Evolutionary conservation across 2,888 invertebrate species (phyloP).

Genomic region (Zaprionus bogoriensis): DNA sequence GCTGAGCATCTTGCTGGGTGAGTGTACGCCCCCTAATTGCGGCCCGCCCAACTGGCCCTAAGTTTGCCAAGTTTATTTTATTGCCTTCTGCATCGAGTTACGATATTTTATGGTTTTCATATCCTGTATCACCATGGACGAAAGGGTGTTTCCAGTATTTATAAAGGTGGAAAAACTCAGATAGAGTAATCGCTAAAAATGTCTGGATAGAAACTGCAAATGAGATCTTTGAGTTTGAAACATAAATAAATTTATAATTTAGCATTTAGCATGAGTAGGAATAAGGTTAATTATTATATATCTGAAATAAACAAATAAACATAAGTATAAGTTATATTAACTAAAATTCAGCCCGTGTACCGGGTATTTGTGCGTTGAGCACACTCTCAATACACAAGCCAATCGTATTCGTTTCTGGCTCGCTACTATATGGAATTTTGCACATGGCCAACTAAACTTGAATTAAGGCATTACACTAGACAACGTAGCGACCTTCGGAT

Average conservation of each 20-base stretch:
- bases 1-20: conserved; percentile 71
- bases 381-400: too few relatives aligned
- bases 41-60: neutral
- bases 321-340: too few relatives aligned
- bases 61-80: conserved; percentile 47
- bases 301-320: too few relatives aligned
- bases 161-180: neutral
- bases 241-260: too few relatives aligned
- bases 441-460: conserved; percentile 47
- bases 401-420: neutral
- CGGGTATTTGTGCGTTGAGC: neutral
- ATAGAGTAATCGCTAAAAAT: too few relatives aligned
- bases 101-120: conserved; percentile 44
- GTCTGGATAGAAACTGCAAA: too few relatives aligned
- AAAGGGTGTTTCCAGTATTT: neutral
- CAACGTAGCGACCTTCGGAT: conserved; percentile 30
- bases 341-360: too few relatives aligned
- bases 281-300: too few relatives aligned
- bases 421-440: conserved; percentile 1
- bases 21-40: conserved; percentile 35
- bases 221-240: too few relatives aligned
- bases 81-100: conserved; percentile 61
- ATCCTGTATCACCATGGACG: neutral
- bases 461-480: conserved; percentile 24
- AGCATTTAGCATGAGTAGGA: too few relatives aligned